Evolutionary conservation across 2,888 invertebrate species (phyloP), one percentile per base, ranked within the genome.

Genomic region (Rhagophthalmus giganteus): DNA sequence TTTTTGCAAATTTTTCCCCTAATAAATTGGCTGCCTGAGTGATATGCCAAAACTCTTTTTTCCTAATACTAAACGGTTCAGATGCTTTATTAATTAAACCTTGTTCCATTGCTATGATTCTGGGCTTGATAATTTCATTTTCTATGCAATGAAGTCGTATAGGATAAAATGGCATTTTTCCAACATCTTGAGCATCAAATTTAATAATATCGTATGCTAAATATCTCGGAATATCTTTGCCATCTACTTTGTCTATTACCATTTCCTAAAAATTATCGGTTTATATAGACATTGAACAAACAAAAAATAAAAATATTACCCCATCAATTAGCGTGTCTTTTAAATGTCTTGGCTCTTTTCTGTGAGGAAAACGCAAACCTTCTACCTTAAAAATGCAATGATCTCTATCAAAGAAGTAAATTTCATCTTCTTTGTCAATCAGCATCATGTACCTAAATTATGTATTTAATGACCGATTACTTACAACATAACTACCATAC

Each of bases 401-500:
- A 76, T 99, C 95, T 68, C 99, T 82, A 78, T 99, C 99, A 65
- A 98, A 78, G 78, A 98, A 94, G 71, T 88, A 99, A 9, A 96
- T 83, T 69, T 94, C 86, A 57, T 88, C 81, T 60, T 84, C 83
- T 12, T 87, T 90, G 63, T 92, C 86, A 57, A 99, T 94, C 28
- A 96, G 77, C 93, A 99, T 93, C 91, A 99, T 90, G 72, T 95
- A 99, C 67, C 96, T 89, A 55, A 26, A 57, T 41, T 25, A 11
- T 7, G 15, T 10, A 4, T 31, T 16, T 2, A 16, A 16, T 11
- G n/a, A n/a, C n/a, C n/a, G n/a, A n/a, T n/a, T n/a, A n/a, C n/a
- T n/a, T n/a, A n/a, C n/a, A n/a, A n/a, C n/a, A 28, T 28, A 12
- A 30, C 2, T 7, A 37, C 7, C 24, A 5, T 71, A 90, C 88